Evolutionary conservation across 2,888 invertebrate genomes (phyloP), one percentile per base, ranked within the genome.

Genomic region (Sinotaia quadrata): DNA sequence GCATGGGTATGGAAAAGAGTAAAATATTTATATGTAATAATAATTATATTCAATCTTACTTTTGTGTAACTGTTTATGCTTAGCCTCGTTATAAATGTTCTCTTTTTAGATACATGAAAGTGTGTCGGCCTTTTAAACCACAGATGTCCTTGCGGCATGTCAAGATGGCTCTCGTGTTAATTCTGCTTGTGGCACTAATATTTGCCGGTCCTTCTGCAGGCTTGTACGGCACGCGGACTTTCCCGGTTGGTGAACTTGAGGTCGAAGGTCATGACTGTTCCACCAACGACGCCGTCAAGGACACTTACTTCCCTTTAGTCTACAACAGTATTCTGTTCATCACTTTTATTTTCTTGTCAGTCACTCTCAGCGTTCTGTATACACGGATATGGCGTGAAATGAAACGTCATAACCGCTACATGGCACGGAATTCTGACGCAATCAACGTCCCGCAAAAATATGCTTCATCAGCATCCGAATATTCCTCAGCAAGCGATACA

Each of bases 211-310:
- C 83, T 0, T 75, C 80, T 8, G 21, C 75, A 1, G n/a, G 78
- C 2, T 66, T 83, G 12, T 80, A 77, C 61, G 79, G 79, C 2
- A 69, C 77, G 4, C 69, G 76, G 31, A 65, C 75, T n/a, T 47
- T 47, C 18, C 7, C 24, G 21, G 18, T 18, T 0, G 67, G 52
- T 1, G 66, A 76, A n/a, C 15, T 71, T 1, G 75, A 76, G 8
- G 21, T 82, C 1, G 72, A 72, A 2, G 84, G 82, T 4, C 72
- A 67, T 21, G 82, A 83, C 66, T 84, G 84, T 49, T 79, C 80
- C 58, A 76, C 77, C 8, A 73, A 77, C 12, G 75, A 80, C 57
- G 67, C 67, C 5, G 62, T 71, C 15, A 69, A 61, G 7, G 71
- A 68, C 49, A 76, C 76, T 8, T 18, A 72, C 0, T 76, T 75